phyloP scores from a whole-genome alignment of 2,113 vertebrate genomes.

The Stegastes partitus region DNA sequence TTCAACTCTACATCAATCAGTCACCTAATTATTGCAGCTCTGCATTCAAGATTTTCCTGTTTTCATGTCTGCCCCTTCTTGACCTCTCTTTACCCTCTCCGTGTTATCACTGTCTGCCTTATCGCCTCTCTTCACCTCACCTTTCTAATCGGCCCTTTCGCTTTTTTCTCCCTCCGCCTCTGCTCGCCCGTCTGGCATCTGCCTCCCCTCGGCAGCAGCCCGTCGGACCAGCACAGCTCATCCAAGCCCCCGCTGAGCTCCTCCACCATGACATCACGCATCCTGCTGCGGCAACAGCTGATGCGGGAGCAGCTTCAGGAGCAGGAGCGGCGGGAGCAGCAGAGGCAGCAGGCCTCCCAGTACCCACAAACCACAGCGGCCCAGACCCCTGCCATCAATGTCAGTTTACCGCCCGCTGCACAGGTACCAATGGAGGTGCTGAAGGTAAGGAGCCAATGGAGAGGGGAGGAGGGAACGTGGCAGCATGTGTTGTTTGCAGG shows the following conservation, averaged over 20 bases:
- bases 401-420: conserved; percentile 89
- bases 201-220: conserved; percentile 82
- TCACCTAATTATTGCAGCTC: background rate
- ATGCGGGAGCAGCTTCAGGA: conserved; percentile 99
- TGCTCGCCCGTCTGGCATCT: conserved; percentile 26
- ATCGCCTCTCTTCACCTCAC: conserved; percentile 37
- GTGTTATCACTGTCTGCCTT: conserved; percentile 24
- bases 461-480: background rate
- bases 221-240: conserved; percentile 91
- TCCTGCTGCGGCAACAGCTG: conserved; percentile 98
- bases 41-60: background rate
- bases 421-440: conserved; percentile 98
- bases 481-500: conserved; percentile 29
- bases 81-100: conserved; percentile 58
- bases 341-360: conserved; percentile 91
- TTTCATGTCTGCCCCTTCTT: conserved; percentile 51
- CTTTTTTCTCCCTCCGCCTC: conserved; percentile 2
- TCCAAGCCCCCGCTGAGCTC: conserved; percentile 96
- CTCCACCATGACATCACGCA: conserved; percentile 94
- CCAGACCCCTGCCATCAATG: conserved; percentile 97
- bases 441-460: conserved; percentile 87
- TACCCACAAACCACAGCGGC: conserved; percentile 84
- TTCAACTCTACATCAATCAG: background rate
- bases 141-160: conserved; percentile 9
- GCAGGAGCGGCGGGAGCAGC: conserved; percentile 96